Conservation (phyloP, 2,113 vertebrate genomes). For the Enhydra lutris region DNA sequence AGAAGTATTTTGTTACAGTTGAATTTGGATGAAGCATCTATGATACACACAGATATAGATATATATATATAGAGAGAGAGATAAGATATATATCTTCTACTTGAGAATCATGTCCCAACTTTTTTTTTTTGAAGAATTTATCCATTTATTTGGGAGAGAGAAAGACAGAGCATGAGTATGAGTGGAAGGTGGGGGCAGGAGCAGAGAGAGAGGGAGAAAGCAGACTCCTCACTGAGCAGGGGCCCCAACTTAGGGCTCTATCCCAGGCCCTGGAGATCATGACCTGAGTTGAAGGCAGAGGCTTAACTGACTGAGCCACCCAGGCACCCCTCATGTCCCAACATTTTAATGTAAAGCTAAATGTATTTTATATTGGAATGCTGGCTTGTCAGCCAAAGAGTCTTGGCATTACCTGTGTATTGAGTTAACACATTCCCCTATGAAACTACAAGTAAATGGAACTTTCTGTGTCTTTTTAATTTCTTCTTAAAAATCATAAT, state of each 20-base stretch:
- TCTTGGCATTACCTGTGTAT: not conserved
- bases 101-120: not conserved
- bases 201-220: not conserved
- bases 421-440: not conserved
- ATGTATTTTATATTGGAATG: not conserved
- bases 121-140: not conserved
- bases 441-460: not conserved
- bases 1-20: slow-evolving; percentile 52
- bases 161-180: not conserved
- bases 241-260: not conserved
- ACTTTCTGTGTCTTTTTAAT: not conserved
- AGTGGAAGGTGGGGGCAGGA: not conserved
- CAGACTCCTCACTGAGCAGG: not conserved
- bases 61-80: too few relatives aligned
- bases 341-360: slow-evolving; percentile 44
- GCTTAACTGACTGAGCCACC: not conserved
- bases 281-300: not conserved
- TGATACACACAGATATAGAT: not conserved
- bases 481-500: not conserved
- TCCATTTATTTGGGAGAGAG: not conserved
- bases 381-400: not conserved
- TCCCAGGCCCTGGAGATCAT: not conserved
- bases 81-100: not conserved
- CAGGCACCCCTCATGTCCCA: not conserved
- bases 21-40: slow-evolving; percentile 52